Conservation (phyloP, 2,797 vertebrate genomes). For the Allobates femoralis region DNA sequence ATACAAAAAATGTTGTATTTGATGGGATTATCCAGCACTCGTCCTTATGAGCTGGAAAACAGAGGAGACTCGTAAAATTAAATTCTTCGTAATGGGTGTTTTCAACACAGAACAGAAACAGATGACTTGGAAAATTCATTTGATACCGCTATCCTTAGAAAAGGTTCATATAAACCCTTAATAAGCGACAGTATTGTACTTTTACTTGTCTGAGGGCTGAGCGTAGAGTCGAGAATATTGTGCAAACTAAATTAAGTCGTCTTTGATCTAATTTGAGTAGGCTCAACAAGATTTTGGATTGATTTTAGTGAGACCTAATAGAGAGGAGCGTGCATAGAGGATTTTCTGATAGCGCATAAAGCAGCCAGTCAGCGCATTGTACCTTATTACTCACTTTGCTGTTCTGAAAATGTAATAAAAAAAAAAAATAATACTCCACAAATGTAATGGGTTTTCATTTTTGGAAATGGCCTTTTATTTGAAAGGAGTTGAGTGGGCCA, state of each 20-base stretch:
- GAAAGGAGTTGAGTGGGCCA: constrained; percentile 64
- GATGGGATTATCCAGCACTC: constrained; percentile 56
- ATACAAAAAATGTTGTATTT: constrained; percentile 30
- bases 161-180: constrained; percentile 67
- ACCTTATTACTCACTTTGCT: constrained; percentile 69
- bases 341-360: constrained; percentile 66
- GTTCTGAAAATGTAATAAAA: constrained; percentile 74
- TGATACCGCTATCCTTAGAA: constrained; percentile 63
- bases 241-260: constrained; percentile 76
- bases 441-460: constrained; percentile 61
- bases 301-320: constrained; percentile 75
- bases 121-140: constrained; percentile 68
- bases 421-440: constrained; percentile 70
- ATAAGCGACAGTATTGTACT: constrained; percentile 72
- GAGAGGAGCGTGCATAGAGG: constrained; percentile 65
- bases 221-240: constrained; percentile 69
- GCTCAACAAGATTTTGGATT: constrained; percentile 74
- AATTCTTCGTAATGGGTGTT: constrained; percentile 65
- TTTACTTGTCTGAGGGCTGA: constrained; percentile 70
- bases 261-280: constrained; percentile 79
- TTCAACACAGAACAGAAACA: constrained; percentile 59
- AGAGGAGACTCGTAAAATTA: constrained; percentile 58
- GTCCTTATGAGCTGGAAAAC: constrained; percentile 58
- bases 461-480: constrained; percentile 65
- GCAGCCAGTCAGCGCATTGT: constrained; percentile 68